Conservation (phyloP, 1,140 invertebrate species). For the Macrosteles quadrilineatus region DNA sequence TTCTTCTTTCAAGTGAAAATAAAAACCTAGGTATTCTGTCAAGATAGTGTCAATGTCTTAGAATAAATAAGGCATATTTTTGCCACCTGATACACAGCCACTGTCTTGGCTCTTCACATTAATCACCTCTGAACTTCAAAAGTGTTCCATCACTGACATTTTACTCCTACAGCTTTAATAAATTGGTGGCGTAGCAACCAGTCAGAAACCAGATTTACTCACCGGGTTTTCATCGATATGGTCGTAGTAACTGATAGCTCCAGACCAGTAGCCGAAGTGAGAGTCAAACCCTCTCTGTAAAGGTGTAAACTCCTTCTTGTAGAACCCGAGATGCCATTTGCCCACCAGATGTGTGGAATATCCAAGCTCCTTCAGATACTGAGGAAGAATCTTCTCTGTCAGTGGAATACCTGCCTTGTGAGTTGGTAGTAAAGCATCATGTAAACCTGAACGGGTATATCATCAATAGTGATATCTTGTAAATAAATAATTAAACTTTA, state of each 20-base stretch:
- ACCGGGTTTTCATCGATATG: conserved; percentile 49
- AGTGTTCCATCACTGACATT: too few species aligned
- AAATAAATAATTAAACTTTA: background rate
- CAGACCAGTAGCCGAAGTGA: conserved; percentile 65
- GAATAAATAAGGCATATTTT: too few species aligned
- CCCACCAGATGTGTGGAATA: conserved; percentile 68
- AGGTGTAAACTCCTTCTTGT: conserved; percentile 60
- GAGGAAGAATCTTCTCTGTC: conserved; percentile 53
- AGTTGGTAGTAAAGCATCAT: conserved; percentile 40
- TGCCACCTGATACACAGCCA: too few species aligned
- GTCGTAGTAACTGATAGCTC: conserved; percentile 64
- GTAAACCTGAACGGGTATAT: conserved; percentile 34
- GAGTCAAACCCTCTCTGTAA: conserved; percentile 64
- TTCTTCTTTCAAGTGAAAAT: too few species aligned
- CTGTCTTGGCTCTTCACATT: too few species aligned
- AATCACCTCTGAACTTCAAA: too few species aligned
- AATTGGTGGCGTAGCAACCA: too few species aligned
- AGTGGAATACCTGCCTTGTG: conserved; percentile 56
- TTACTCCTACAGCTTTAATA: too few species aligned
- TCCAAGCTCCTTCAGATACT: conserved; percentile 60
- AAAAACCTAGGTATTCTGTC: too few species aligned
- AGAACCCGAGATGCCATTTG: conserved; percentile 71
- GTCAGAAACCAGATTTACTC: too few species aligned
- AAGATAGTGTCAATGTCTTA: too few species aligned
- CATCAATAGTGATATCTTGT: background rate